Base-by-base conservation (phyloP, 2,888 invertebrate species). In the Dryomyza anilis region DNA sequence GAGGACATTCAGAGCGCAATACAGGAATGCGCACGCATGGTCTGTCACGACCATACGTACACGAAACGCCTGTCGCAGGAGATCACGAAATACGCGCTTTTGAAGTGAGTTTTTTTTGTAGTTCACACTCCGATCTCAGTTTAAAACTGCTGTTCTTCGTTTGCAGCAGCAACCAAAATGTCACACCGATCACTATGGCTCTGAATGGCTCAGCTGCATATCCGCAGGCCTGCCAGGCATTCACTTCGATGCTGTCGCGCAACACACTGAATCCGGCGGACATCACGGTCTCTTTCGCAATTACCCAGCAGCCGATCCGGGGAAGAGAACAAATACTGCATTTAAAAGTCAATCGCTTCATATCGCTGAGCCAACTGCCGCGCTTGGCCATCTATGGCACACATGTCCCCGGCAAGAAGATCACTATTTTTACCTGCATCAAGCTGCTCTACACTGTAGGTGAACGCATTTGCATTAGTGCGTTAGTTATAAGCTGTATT, bases 1-100 rank as follows among this genome's bases (percentile, higher is more conserved):
- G 97, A 96, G 78, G 94, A 97, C 72, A 92, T 93, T 87, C 93
- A 95, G 78, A 93, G 91, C 68, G 93, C 93, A 79, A 92, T 96
- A 65, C 91, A 92, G 81, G 97, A 98, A 84, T 96, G 96, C 86
- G 95, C 96, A n/a, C 95, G 96, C 89, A 97, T 99, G 96, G 97
- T 98, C 2, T 98, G 97, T 75, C 98, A 98, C 81, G 96, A 97
- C 10, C 98, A 98, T 79, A 98, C 98, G 0, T 98, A 97, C 78
- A 95, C 98, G 89, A 94, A 95, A 78, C 87, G 98, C 71, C 86
- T 98, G 27, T 92, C 95, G 14, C 97, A 98, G 85, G 98, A 98
- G 86, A 95, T 97, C 70, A 95, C 95, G n/a, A 91, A 93, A 82
- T 94, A 94, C 85, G 97, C 97, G 2, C 91, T 95, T 80, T 91